Evolutionary conservation across 2,113 vertebrate genomes (phyloP).

Genomic region (Oncorhynchus kisutch): DNA sequence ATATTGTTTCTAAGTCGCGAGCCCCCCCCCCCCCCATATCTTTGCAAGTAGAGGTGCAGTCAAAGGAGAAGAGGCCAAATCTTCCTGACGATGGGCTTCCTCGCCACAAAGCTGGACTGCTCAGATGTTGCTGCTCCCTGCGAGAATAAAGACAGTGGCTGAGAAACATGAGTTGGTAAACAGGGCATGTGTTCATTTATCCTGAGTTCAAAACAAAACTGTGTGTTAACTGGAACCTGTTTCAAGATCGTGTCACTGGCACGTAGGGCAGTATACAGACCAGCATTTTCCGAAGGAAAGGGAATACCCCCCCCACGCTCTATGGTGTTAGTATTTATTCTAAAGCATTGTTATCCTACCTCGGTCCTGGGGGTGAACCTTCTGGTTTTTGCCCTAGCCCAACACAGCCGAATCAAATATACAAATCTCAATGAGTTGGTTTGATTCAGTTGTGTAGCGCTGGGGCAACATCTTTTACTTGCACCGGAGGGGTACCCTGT

Average conservation of each 20-base stretch:
- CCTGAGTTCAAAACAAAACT: no score
- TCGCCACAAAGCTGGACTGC: slow-evolving; percentile 77
- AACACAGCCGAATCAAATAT: no score
- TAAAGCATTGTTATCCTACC: no score
- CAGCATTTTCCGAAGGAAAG: neutral
- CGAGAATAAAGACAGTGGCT: slow-evolving; percentile 48
- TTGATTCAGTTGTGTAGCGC: no score
- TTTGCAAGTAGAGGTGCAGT: slow-evolving; percentile 79
- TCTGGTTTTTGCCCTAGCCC: no score
- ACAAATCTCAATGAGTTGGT: no score
- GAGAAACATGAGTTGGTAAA: neutral
- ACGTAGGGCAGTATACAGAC: neutral
- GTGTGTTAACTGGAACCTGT: neutral
- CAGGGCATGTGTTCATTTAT: no score
- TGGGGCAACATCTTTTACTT: no score
- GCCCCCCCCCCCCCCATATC: slow-evolving; percentile 56
- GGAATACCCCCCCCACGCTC: no score
- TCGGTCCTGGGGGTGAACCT: no score
- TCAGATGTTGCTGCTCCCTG: slow-evolving; percentile 95
- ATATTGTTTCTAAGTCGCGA: slow-evolving; percentile 75
- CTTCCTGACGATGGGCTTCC: slow-evolving; percentile 65
- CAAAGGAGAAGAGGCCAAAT: slow-evolving; percentile 73
- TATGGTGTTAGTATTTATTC: neutral
- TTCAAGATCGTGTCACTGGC: neutral
- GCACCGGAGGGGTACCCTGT: no score